Base-by-base conservation (phyloP, 2,888 invertebrate species). In the Epistrophe grossulariae region DNA sequence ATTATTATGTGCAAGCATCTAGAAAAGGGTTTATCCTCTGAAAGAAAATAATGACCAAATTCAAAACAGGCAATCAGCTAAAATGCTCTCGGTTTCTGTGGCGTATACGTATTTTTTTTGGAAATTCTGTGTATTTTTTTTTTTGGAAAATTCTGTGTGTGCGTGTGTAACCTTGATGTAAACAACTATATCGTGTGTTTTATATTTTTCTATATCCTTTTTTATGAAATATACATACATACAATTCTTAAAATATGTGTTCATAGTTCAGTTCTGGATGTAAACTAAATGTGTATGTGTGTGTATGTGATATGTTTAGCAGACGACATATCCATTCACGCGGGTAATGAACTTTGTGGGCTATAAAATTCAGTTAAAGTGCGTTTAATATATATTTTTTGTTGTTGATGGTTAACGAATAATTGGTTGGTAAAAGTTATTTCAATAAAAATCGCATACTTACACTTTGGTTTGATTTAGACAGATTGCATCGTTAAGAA, bases 311-410 rank as follows among this genome's bases (percentile, higher is more conserved):
- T n/a, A 17, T 10, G 4, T 13, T 38, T 60, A 8, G 45, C 45
- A 64, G 64, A 31, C 64, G 73, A 81, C 57, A 85, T 78, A 62
- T 59, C 70, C 74, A 81, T 79, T 71, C 76, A 66, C 52, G 74
- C 76, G 87, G 79, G 66, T 79, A 87, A 87, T 87, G 83, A 87
- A 87, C 82, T 76, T 79, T 83, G 64, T 83, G 71, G 76, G 83
- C 71, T 60, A 83, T 87, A 73, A 81, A 81, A 31, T 74, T 70
- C 74, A 81, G 74, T 57, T 52, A 55, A 73, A 81, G 71, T 85
- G 81, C 62, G 81, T 81, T 79, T 73, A 43, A 48, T 24, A n/a
- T 50, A 17, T 19, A 17, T 24, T 0, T n/a, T 40, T 13, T 17
- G n/a, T 17, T 19, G 35, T 9, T 35, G 48, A 50, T 68, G 68